These are phyloP conservation scores for Diplazon laetatorius DNA, from an alignment of 2,888 invertebrate genomes.

Conservation along the genomic window DNA sequence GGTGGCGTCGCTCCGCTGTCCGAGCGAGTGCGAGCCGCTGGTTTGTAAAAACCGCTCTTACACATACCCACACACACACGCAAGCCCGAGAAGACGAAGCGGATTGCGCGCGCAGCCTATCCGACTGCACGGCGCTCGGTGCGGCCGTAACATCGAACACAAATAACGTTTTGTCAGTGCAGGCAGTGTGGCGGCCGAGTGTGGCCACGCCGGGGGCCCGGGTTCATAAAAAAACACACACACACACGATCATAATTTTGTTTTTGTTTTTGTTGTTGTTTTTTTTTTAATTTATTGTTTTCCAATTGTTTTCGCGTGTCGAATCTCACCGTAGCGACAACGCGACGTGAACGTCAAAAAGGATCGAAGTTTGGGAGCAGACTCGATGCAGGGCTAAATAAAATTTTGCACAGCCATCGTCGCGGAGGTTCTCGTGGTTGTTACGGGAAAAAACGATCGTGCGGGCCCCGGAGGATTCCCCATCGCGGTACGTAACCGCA, in stretches of 20 bases:
- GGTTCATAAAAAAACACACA: too few species aligned
- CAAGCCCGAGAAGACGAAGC: slow-evolving; percentile 33
- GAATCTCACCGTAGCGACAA: too few species aligned
- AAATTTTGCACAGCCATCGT: too few species aligned
- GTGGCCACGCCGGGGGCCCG: slow-evolving; percentile 69
- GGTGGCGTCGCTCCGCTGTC: slow-evolving; percentile 15
- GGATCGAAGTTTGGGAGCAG: too few species aligned
- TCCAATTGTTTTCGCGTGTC: too few species aligned
- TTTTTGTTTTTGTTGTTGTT: too few species aligned
- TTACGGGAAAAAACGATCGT: slow-evolving; percentile 54
- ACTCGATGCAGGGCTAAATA: too few species aligned
- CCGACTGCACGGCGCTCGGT: slow-evolving; percentile 33
- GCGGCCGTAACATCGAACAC: slow-evolving; percentile 54
- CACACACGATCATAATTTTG: too few species aligned
- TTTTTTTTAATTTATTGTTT: too few species aligned
- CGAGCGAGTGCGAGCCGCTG: neutral
- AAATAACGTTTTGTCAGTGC: slow-evolving; percentile 71
- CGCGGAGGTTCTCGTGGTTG: slow-evolving; percentile 32
- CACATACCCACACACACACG: slow-evolving; percentile 15
- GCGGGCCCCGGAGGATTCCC: slow-evolving; percentile 44
- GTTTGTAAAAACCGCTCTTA: neutral
- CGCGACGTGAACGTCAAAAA: too few species aligned
- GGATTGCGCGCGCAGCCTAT: slow-evolving; percentile 62
- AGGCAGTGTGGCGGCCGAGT: slow-evolving; percentile 74
- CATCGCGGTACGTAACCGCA: slow-evolving; percentile 25